A percentile compares a stretch with the other conserved stretches of the same genome.
Conservation (phyloP, 2,888 invertebrate genomes). For the Lampropteryx suffumata region DNA sequence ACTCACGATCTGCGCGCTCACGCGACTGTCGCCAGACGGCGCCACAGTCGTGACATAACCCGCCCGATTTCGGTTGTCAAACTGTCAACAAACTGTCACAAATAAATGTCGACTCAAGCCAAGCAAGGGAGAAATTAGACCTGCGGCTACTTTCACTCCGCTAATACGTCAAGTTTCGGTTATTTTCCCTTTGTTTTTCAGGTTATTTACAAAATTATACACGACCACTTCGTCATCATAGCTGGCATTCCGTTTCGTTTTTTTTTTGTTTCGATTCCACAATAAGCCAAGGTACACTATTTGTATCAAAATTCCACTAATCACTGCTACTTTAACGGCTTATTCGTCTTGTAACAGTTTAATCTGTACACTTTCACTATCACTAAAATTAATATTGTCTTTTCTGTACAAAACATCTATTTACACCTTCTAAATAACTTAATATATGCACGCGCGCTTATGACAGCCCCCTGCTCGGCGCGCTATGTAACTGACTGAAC, state of each 20-base stretch:
- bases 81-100: conserved; percentile 44
- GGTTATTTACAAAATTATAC: conserved; percentile 56
- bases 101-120: conserved; percentile 42
- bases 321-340: conserved; percentile 53
- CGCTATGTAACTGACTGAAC: conserved; percentile 71
- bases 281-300: conserved; percentile 45
- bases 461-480: conserved; percentile 60
- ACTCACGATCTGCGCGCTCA: conserved; percentile 51
- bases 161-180: conserved; percentile 62
- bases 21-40: conserved; percentile 55
- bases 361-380: conserved; percentile 56
- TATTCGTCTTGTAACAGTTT: conserved; percentile 52
- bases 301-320: conserved; percentile 60
- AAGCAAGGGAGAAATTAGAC: conserved; percentile 48
- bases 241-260: conserved; percentile 44
- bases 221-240: conserved; percentile 48
- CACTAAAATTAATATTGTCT: conserved; percentile 47
- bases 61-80: conserved; percentile 48
- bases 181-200: conserved; percentile 48
- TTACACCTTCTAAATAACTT: conserved; percentile 64
- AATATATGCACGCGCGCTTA: conserved; percentile 66
- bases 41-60: conserved; percentile 49
- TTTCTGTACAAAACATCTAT: conserved; percentile 57
- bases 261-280: conserved; percentile 48
- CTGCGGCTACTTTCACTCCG: conserved; percentile 62